Conservation (phyloP, 2,797 vertebrate genomes). For the Discoglossus pictus region DNA sequence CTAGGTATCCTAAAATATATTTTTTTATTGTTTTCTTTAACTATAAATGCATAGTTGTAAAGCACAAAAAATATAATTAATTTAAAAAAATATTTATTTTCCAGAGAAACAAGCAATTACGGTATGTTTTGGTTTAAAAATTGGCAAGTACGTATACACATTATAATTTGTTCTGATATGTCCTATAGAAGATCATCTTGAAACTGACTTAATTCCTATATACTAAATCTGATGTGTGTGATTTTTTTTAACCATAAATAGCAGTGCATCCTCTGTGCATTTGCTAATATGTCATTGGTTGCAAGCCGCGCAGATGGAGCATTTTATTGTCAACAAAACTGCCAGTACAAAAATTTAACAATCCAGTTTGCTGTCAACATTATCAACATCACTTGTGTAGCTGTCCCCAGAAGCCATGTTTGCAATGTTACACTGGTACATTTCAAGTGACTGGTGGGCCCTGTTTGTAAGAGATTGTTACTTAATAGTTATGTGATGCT, state of each 20-base stretch:
- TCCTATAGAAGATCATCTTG: too few relatives aligned
- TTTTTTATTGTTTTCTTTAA: too few relatives aligned
- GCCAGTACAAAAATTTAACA: constrained; percentile 38
- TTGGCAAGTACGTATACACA: too few relatives aligned
- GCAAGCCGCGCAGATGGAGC: constrained; percentile 23
- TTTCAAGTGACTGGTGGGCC: constrained; percentile 35
- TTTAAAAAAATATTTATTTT: too few relatives aligned
- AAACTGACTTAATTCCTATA: too few relatives aligned
- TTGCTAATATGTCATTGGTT: constrained; percentile 34
- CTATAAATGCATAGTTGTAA: too few relatives aligned
- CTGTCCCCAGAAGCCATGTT: constrained; percentile 43
- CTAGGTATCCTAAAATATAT: too few relatives aligned
- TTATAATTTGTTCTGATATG: too few relatives aligned
- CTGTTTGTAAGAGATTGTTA: constrained; percentile 37
- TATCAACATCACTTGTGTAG: constrained; percentile 30
- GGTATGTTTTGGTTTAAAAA: too few relatives aligned
- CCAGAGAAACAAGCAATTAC: too few relatives aligned
- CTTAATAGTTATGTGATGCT: constrained; percentile 43
- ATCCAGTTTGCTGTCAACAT: constrained; percentile 42
- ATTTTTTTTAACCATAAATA: constrained; percentile 6
- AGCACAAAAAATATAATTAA: too few relatives aligned
- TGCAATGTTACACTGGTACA: constrained; percentile 39
- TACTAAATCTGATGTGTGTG: background rate
- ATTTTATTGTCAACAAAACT: constrained; percentile 44
- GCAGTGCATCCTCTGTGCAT: constrained; percentile 8